A percentile compares a stretch with the other conserved stretches of the same genome.
These are phyloP conservation scores for Melanchra persicariae DNA, from an alignment of 2,888 invertebrate species.

Conservation along the genomic window DNA sequence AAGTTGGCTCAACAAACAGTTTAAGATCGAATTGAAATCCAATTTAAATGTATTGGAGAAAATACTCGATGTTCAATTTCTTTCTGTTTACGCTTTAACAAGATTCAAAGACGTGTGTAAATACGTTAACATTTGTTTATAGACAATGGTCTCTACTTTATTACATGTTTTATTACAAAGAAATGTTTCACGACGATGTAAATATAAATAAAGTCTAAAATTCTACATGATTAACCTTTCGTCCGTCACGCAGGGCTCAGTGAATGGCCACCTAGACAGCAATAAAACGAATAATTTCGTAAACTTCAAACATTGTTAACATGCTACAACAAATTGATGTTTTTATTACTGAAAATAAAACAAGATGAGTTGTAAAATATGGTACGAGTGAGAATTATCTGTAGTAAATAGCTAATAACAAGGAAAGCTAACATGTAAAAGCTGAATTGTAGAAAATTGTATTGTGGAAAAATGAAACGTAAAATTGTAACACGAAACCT, in stretches of 20 bases:
- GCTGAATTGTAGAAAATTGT: not conserved
- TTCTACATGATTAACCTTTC: slow-evolving; percentile 42
- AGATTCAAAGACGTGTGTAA: slow-evolving; percentile 39
- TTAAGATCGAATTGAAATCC: slow-evolving; percentile 53
- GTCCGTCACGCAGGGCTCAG: slow-evolving; percentile 34
- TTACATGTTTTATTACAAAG: slow-evolving; percentile 21
- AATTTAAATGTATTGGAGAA: slow-evolving; percentile 49
- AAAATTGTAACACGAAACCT: slow-evolving; percentile 18
- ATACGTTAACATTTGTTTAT: slow-evolving; percentile 31
- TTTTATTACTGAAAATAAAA: slow-evolving; percentile 31
- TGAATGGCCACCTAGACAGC: slow-evolving; percentile 45
- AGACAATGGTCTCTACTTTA: slow-evolving; percentile 26
- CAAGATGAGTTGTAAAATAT: slow-evolving; percentile 14
- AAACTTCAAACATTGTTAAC: slow-evolving; percentile 38
- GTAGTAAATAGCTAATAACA: not conserved
- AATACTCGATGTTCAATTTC: slow-evolving; percentile 53
- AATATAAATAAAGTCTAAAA: slow-evolving; percentile 34
- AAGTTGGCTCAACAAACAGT: slow-evolving; percentile 50
- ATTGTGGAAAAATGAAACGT: slow-evolving; percentile 20
- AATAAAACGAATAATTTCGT: slow-evolving; percentile 46
- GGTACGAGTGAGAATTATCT: not conserved
- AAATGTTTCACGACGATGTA: slow-evolving; percentile 16
- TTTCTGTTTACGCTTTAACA: slow-evolving; percentile 41
- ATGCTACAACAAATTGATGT: slow-evolving; percentile 27
- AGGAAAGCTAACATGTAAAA: not conserved